Evolutionary conservation across 2,113 vertebrate species (phyloP), one percentile per base, ranked within the genome.

Genomic region (Sinocyclocheilus grahami): DNA sequence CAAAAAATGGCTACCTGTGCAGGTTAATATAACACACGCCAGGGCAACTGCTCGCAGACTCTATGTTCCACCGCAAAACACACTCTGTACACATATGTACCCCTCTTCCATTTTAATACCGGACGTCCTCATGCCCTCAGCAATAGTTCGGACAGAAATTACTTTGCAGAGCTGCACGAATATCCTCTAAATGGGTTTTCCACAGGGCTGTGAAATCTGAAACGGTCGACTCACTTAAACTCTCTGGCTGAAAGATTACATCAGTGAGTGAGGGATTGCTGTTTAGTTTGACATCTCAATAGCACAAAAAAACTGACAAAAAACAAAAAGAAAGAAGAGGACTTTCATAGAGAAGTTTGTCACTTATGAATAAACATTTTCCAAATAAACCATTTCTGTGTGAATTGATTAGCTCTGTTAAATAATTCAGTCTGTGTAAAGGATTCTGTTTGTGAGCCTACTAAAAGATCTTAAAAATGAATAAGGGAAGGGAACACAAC

Each of bases 121-220:
- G 33, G 63, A 37, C 55, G 0, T 55, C 63, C 7, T 58, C 39
- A 18, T n/a, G 2, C 27, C 13, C 63, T 63, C 63, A 85, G 67
- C 39, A 65, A 58, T 42, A 58, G n/a, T 46, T 30, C 46, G 24
- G 30, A 65, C 42, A 67, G 67, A 37, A 87, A 80, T 85, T 75
- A 76, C 78, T 63, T 84, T 74, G 33, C 46, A 87, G n/a, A 53
- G 80, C 67, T 55, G 55, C 60, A 69, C 5, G 33, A 42, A 87
- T 85, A 79, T 83, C 67, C 22, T 86, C 67, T 75, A 84, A 86
- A 84, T 46, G n/a, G n/a, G 60, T 65, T 74, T 63, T 78, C 27
- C 75, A 39, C 74, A 69, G 27, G 22, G 55, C 55, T 37, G 83
- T 65, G 27, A 80, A 58, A 42, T 78, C 22, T 80, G 62, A 58